phyloP scores from a whole-genome alignment of 1,140 invertebrate species.

The Drosophila athabasca region DNA sequence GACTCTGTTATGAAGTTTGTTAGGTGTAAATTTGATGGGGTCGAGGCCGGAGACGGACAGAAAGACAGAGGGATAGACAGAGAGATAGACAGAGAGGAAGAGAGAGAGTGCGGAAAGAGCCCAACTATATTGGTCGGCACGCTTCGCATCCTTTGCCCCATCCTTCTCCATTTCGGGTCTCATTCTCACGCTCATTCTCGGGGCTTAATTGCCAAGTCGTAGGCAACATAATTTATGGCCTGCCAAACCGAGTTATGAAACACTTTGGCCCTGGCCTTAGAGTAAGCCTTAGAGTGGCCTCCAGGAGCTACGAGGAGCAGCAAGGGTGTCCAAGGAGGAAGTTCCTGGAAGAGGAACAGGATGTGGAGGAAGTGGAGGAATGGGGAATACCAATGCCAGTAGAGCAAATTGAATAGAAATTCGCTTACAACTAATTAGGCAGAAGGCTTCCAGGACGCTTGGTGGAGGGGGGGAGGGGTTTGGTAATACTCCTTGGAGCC shows the following conservation, averaged over 20 bases:
- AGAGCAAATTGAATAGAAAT: constrained; percentile 75
- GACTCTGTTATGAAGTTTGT: constrained; percentile 80
- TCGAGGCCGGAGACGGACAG: constrained; percentile 30
- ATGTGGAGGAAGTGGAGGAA: not conserved
- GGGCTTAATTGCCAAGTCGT: constrained; percentile 75
- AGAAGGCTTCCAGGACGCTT: constrained; percentile 15
- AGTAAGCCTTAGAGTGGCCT: not conserved
- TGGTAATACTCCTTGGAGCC: not conserved
- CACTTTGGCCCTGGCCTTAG: not conserved
- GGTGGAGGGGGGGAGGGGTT: not conserved
- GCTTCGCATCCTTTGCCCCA: constrained; percentile 28
- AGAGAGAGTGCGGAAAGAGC: not conserved
- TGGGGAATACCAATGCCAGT: constrained; percentile 16
- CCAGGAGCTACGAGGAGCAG: constrained; percentile 13
- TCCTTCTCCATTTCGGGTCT: not conserved
- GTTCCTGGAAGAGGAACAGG: not conserved
- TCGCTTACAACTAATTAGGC: constrained; percentile 77
- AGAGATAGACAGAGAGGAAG: constrained; percentile 18
- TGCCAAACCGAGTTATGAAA: constrained; percentile 63
- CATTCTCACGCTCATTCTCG: constrained; percentile 1
- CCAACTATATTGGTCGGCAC: constrained; percentile 52
- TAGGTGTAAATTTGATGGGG: constrained; percentile 78
- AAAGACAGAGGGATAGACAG: constrained; percentile 28
- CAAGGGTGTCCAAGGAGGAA: not conserved
- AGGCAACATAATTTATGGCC: constrained; percentile 77